Conservation (phyloP, 1,140 invertebrate genomes). For the Lordiphosa clarofinis region DNA sequence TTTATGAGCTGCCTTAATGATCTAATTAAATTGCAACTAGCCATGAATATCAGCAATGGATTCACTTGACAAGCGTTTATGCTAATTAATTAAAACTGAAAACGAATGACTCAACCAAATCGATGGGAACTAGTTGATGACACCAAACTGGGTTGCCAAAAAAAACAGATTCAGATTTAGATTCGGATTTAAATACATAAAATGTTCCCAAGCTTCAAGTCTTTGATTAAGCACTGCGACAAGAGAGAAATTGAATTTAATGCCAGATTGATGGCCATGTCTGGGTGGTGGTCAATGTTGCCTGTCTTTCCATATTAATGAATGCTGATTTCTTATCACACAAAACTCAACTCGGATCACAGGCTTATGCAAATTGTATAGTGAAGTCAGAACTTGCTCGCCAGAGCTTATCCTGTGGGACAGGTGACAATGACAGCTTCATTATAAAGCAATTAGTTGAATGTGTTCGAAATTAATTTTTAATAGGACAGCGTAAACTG, state of each 20-base stretch:
- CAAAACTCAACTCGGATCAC: conserved; percentile 32
- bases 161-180: conserved; percentile 7
- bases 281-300: conserved; percentile 27
- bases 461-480: conserved; percentile 62
- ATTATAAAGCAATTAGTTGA: conserved; percentile 73
- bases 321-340: conserved; percentile 33
- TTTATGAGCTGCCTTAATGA: conserved; percentile 23
- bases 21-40: conserved; percentile 23
- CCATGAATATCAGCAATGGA: conserved; percentile 7
- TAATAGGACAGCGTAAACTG: conserved; percentile 64
- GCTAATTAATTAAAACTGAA: conserved; percentile 8
- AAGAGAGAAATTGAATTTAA: conserved; percentile 54
- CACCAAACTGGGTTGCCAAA: conserved; percentile 26
- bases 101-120: conserved; percentile 37
- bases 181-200: conserved; percentile 18
- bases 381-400: conserved; percentile 3
- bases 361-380: conserved; percentile 41
- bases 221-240: conserved; percentile 46
- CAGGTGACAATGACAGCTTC: conserved; percentile 76
- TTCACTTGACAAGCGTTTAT: conserved; percentile 14
- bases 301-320: conserved; percentile 55
- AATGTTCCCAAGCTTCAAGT: conserved; percentile 41
- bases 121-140: conserved; percentile 46
- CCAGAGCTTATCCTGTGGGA: conserved; percentile 63
- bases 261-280: conserved; percentile 62